Base-by-base conservation (phyloP, 2,113 vertebrate genomes). In the Grus americana region DNA sequence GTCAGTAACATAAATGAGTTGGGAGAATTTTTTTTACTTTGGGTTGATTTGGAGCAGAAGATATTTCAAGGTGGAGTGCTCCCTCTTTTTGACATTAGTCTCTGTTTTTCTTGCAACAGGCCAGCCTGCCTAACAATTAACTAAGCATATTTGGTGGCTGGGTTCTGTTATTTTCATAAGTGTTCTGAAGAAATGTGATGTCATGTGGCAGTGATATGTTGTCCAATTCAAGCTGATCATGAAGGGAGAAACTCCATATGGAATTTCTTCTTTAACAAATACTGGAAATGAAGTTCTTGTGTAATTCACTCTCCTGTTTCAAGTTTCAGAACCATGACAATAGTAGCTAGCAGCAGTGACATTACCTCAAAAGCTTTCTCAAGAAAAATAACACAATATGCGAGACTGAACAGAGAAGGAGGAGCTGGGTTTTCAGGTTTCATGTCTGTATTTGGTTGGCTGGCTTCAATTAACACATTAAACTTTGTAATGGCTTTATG, bases 401-500 rank as follows among this genome's bases (percentile, higher is more conserved):
- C 66, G 89, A 93, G 57, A 87, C 12, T 59, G 50, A 88, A 81
- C 61, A 92, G 72, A 55, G 63, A 44, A 55, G 36, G 34, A 89
- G 47, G 47, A 79, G 40, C 8, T 58, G 49, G 7, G 3, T 81
- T 92, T 89, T 71, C 44, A 72, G 44, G 50, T 63, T 91, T 91
- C 18, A 42, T 67, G 61, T 74, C 36, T 84, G 17, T 36, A 20
- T 92, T 92, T 95, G 12, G 30, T 78, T 95, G 90, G 9, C 86
- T 96, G 90, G 49, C 32, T 91, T 93, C 61, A 86, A 84, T 94
- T 94, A 93, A 36, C 72, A 75, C 22, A 66, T 71, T 78, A 62
- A 59, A 73, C 19, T 83, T 93, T 70, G n/a, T 58, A 86, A 93
- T 67, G 40, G 3, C 38, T 85, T 85, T 46, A 81, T 75, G 34